These are phyloP conservation scores for Bruchidius siliquastri DNA, from an alignment of 2,888 invertebrate genomes.

Conservation along the genomic window DNA sequence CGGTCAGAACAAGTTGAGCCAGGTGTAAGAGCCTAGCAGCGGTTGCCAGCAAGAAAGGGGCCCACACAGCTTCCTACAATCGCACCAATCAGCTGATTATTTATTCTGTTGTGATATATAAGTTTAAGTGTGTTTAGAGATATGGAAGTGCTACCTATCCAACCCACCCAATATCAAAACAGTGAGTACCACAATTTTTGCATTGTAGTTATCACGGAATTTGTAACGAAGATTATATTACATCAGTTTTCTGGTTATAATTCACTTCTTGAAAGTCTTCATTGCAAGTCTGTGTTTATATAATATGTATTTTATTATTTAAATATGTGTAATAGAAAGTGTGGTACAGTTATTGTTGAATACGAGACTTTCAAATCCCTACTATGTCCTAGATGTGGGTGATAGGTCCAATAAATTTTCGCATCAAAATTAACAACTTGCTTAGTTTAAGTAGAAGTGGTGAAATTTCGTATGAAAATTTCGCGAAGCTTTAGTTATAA, in stretches of 20 bases:
- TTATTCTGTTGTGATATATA: constrained; percentile 33
- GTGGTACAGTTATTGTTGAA: no score
- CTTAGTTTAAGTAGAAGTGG: no score
- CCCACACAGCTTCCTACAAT: constrained; percentile 15
- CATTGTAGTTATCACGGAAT: no score
- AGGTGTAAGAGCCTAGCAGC: constrained; percentile 1
- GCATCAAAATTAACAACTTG: no score
- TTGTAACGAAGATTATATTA: no score
- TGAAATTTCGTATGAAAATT: no score
- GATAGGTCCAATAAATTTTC: no score
- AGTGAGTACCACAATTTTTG: constrained; percentile 31
- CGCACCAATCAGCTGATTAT: constrained; percentile 26
- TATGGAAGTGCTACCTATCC: constrained; percentile 40
- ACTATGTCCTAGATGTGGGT: no score
- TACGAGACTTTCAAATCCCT: no score
- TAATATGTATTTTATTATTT: no score
- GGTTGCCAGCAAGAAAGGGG: constrained; percentile 23
- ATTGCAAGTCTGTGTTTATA: background rate
- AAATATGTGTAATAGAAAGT: no score
- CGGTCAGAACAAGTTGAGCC: constrained; percentile 11
- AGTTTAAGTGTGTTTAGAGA: constrained; percentile 29
- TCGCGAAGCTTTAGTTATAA: no score
- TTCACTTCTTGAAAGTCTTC: background rate
- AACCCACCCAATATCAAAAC: constrained; percentile 35
- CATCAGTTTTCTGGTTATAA: background rate